Conservation (phyloP, 2,888 invertebrate genomes). For the Apantesis nais region DNA sequence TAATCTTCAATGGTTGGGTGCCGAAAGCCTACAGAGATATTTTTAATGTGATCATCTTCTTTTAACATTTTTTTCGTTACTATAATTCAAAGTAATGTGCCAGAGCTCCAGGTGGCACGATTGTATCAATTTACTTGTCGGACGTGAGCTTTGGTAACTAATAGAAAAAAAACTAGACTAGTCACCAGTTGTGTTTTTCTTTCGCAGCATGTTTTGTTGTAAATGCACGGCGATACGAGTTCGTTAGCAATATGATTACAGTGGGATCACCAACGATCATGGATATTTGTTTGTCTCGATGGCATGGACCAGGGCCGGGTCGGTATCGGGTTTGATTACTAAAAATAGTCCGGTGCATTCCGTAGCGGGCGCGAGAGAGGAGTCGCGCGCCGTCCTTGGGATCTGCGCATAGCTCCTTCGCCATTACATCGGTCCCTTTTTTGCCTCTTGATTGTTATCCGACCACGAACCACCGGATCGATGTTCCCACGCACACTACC, state of each 20-base stretch:
- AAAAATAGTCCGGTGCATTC: constrained; percentile 81
- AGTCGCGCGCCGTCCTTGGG: constrained; percentile 70
- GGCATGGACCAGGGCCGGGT: constrained; percentile 57
- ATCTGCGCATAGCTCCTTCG: constrained; percentile 62
- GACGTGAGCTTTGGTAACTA: constrained; percentile 35
- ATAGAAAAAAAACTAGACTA: constrained; percentile 31
- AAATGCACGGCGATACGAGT: constrained; percentile 47
- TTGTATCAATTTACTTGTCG: constrained; percentile 69
- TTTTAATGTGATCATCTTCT: constrained; percentile 50
- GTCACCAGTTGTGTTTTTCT: constrained; percentile 32
- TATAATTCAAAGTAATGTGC: constrained; percentile 66
- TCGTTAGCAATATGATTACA: constrained; percentile 58
- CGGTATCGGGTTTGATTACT: constrained; percentile 76
- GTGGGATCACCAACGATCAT: constrained; percentile 58
- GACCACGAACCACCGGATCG: constrained; percentile 77
- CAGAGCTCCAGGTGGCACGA: constrained; percentile 64
- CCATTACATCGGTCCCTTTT: constrained; percentile 81
- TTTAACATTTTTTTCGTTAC: constrained; percentile 65
- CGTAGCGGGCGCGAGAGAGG: constrained; percentile 55
- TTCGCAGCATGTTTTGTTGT: constrained; percentile 40
- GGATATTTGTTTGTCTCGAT: constrained; percentile 63
- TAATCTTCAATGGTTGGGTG: constrained; percentile 56
- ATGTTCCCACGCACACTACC: constrained; percentile 76
- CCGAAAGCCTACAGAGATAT: constrained; percentile 63
- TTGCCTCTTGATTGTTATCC: constrained; percentile 82